These are phyloP conservation scores for Anolis carolinensis DNA, from an alignment of 2,113 vertebrate species.

Conservation along the genomic window DNA sequence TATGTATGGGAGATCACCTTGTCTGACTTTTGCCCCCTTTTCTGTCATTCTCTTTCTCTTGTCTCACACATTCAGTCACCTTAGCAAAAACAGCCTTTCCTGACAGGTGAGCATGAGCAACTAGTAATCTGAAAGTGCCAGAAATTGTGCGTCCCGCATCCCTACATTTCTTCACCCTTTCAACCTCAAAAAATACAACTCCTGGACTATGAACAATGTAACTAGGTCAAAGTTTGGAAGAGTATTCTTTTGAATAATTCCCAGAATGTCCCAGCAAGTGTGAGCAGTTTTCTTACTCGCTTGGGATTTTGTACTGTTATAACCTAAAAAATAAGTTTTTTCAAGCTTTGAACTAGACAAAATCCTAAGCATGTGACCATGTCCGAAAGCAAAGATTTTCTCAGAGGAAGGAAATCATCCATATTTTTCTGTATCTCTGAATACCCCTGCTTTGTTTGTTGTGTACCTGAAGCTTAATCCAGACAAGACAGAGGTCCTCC, in stretches of 20 bases:
- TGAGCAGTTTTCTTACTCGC: too few species aligned
- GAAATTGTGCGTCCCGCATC: background rate
- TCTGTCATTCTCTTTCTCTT: background rate
- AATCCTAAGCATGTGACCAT: background rate
- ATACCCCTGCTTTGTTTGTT: too few species aligned
- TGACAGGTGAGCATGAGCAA: background rate
- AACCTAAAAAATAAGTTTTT: too few species aligned
- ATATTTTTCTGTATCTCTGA: background rate
- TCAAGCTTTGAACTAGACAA: background rate
- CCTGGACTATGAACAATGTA: constrained; percentile 1
- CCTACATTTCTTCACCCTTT: background rate
- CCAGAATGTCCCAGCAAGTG: too few species aligned
- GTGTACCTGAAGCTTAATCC: too few species aligned
- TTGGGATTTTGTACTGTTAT: too few species aligned
- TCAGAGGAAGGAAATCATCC: background rate
- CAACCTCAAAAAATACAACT: background rate
- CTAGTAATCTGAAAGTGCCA: too few species aligned
- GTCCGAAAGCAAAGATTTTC: background rate
- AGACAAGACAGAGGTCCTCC: too few species aligned
- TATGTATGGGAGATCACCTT: too few species aligned
- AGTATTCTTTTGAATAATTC: too few species aligned
- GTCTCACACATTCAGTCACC: background rate
- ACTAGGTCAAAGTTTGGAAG: too few species aligned
- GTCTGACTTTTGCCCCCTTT: background rate
- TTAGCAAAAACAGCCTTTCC: background rate